phyloP scores from a whole-genome alignment of 2,113 vertebrate genomes.

The Rhabdomys dilectus region DNA sequence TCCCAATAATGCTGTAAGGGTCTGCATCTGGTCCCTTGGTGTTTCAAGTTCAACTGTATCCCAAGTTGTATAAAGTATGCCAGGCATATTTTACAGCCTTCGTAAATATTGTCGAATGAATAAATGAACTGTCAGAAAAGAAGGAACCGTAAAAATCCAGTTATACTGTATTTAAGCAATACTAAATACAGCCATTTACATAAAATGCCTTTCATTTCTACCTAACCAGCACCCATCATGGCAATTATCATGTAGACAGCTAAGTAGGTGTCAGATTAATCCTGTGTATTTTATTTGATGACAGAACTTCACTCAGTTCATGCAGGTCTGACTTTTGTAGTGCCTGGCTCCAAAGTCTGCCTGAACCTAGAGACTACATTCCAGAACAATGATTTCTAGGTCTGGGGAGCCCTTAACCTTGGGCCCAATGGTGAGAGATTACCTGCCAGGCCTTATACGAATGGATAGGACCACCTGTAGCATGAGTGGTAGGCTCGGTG shows the following conservation, averaged over 20 bases:
- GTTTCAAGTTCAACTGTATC: not conserved
- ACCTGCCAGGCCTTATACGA: not conserved
- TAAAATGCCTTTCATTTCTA: constrained; percentile 48
- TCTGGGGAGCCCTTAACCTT: not conserved
- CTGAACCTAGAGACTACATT: not conserved
- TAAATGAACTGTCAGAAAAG: constrained; percentile 59
- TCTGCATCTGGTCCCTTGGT: not conserved
- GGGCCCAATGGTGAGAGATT: not conserved
- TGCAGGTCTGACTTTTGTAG: not conserved
- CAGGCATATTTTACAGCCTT: not conserved
- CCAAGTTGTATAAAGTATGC: not conserved
- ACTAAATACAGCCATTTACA: constrained; percentile 51
- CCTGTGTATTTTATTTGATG: constrained; percentile 51
- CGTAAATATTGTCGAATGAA: constrained; percentile 34
- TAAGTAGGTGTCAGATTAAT: constrained; percentile 65
- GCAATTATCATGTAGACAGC: constrained; percentile 49
- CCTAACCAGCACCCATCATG: not conserved
- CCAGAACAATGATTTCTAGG: not conserved
- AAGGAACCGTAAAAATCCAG: constrained; percentile 66
- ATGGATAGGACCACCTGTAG: not conserved
- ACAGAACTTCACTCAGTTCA: not conserved
- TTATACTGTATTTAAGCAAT: constrained; percentile 63
- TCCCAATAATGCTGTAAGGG: not conserved
- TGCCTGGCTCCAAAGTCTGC: not conserved
- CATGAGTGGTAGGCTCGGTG: not conserved